These are phyloP conservation scores for Drosophila suzukii DNA, from an alignment of 1,140 invertebrate species.

Conservation along the genomic window DNA sequence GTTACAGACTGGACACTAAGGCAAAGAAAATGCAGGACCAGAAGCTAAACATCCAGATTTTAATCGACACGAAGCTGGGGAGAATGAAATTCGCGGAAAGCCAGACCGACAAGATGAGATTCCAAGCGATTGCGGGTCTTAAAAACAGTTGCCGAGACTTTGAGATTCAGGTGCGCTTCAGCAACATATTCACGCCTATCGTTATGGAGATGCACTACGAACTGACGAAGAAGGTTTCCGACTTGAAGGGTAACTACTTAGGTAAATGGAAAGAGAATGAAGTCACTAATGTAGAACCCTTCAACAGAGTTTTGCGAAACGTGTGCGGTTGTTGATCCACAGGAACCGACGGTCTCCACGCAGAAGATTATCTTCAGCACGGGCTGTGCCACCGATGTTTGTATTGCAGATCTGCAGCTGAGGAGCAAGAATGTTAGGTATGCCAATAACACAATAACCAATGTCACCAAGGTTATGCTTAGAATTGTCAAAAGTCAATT, in stretches of 20 bases:
- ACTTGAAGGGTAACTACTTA: constrained; percentile 53
- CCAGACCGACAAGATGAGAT: constrained; percentile 56
- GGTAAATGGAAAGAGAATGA: neutral
- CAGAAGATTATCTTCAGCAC: constrained; percentile 77
- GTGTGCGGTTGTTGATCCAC: constrained; percentile 78
- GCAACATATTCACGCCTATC: constrained; percentile 83
- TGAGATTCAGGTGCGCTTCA: constrained; percentile 67
- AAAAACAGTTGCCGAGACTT: constrained; percentile 59
- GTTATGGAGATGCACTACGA: constrained; percentile 82
- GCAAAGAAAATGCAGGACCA: constrained; percentile 50
- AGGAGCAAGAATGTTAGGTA: constrained; percentile 60
- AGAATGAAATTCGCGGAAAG: constrained; percentile 61
- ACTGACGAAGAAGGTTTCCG: constrained; percentile 65
- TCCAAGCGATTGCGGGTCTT: constrained; percentile 48
- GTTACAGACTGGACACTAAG: constrained; percentile 73
- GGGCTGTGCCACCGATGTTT: constrained; percentile 81
- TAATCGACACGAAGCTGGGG: constrained; percentile 71
- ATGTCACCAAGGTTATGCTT: too few species aligned
- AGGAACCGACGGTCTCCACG: constrained; percentile 68
- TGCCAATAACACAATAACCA: neutral
- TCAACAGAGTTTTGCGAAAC: constrained; percentile 70
- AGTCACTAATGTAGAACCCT: neutral
- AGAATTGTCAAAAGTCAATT: too few species aligned
- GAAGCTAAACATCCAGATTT: constrained; percentile 60
- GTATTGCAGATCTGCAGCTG: constrained; percentile 81